Evolutionary conservation across 2,113 vertebrate species (phyloP).

Genomic region (Scatophagus argus): DNA sequence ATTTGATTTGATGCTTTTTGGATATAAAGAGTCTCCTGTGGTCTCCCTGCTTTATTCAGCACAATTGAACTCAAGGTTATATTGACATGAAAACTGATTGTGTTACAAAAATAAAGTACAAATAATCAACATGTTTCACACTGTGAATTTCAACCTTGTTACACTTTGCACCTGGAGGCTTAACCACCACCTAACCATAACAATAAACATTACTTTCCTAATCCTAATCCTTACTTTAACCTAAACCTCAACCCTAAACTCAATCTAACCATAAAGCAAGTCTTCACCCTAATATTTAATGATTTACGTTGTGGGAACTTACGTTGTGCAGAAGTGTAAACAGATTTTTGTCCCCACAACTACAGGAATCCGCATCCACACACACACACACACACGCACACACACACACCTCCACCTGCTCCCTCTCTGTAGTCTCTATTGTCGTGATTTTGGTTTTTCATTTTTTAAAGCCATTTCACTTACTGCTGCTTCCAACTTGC

Average conservation of each 20-base stretch:
- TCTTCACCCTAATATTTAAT: too few species aligned
- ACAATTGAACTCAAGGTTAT: slow-evolving; percentile 30
- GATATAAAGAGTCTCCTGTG: slow-evolving; percentile 54
- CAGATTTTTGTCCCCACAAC: too few species aligned
- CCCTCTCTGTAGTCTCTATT: not conserved
- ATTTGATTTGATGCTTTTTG: slow-evolving; percentile 65
- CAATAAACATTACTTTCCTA: too few species aligned
- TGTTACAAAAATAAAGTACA: slow-evolving; percentile 23
- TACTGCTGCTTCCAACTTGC: not conserved
- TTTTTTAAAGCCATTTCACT: slow-evolving; percentile 30
- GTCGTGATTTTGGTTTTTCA: slow-evolving; percentile 10
- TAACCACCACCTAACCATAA: too few species aligned
- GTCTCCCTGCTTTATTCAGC: slow-evolving; percentile 44
- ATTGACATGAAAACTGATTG: slow-evolving; percentile 26
- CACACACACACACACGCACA: not conserved
- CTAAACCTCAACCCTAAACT: too few species aligned
- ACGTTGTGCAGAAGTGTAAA: too few species aligned
- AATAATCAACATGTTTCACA: slow-evolving; percentile 36
- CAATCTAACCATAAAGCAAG: too few species aligned
- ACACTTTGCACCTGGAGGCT: too few species aligned
- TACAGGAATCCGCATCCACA: too few species aligned
- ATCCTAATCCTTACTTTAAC: too few species aligned
- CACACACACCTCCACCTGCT: not conserved
- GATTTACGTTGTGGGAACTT: too few species aligned
- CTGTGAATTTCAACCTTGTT: slow-evolving; percentile 10